Conservation (phyloP, 2,888 invertebrate species). For the Pardosa pseudoannulata region DNA sequence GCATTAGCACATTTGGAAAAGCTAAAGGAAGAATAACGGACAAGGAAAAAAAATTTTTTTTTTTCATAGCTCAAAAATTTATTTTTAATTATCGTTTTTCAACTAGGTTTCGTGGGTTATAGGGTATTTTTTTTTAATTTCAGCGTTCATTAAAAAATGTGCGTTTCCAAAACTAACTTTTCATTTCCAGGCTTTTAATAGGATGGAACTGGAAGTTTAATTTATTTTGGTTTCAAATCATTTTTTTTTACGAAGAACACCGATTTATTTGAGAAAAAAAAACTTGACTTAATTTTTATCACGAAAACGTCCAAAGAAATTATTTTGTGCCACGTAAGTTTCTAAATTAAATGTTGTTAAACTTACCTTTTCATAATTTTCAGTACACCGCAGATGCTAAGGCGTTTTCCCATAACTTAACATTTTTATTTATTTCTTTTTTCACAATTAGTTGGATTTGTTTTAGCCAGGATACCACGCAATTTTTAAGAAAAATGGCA, state of each 20-base stretch:
- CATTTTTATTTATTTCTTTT: neutral
- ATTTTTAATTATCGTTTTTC: constrained; percentile 72
- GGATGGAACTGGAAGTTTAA: constrained; percentile 56
- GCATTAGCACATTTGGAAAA: constrained; percentile 19
- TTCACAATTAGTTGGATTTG: neutral
- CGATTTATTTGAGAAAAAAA: constrained; percentile 50
- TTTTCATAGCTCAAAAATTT: constrained; percentile 55
- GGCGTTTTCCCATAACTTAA: neutral
- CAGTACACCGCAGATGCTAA: neutral
- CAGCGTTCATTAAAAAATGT: constrained; percentile 66
- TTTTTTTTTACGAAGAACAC: constrained; percentile 23
- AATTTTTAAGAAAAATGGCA: neutral
- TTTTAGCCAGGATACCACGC: neutral
- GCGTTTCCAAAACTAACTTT: constrained; percentile 70
- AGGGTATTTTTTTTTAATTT: constrained; percentile 47
- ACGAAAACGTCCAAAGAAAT: constrained; percentile 48
- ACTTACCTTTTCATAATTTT: constrained; percentile 2
- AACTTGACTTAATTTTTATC: constrained; percentile 67
- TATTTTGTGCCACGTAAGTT: constrained; percentile 28
- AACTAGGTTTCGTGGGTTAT: constrained; percentile 60
- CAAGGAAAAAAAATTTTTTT: constrained; percentile 14
- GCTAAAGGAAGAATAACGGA: neutral
- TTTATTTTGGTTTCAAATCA: constrained; percentile 62
- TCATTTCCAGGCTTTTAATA: constrained; percentile 51
- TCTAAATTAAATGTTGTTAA: constrained; percentile 55